Percentiles rank a stretch among this genome's conserved stretches.
Conservation (phyloP, 2,113 vertebrate species). For the Oriolus oriolus region DNA sequence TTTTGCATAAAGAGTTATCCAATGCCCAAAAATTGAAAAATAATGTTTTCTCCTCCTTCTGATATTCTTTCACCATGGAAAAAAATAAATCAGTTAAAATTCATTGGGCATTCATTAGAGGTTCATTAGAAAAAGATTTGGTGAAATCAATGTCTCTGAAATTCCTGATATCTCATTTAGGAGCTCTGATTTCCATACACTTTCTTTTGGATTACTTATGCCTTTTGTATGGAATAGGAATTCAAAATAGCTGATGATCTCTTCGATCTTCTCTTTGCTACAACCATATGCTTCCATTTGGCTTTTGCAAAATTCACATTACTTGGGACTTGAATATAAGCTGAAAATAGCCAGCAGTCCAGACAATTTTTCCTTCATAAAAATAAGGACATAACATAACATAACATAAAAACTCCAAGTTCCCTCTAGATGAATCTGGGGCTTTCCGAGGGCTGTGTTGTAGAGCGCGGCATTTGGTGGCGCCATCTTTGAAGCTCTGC, state of each 20-base stretch:
- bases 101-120: not conserved
- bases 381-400: not conserved
- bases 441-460: not conserved
- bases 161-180: not conserved
- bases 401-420: not conserved
- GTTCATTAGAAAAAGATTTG: not conserved
- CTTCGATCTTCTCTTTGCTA: not conserved
- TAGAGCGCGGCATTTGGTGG: not conserved
- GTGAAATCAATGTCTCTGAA: not conserved
- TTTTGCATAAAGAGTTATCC: not conserved
- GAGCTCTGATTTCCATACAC: rapidly evolving
- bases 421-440: not conserved
- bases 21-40: not conserved
- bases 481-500: not conserved
- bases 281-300: not conserved
- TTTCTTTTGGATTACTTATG: not conserved
- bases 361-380: not conserved
- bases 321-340: not conserved
- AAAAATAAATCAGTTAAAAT: not conserved
- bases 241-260: not conserved
- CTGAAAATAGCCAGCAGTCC: not conserved
- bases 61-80: not conserved
- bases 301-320: not conserved
- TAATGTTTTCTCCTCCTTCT: not conserved
- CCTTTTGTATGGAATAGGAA: not conserved